Evolutionary conservation across 2,797 vertebrate genomes (phyloP), one percentile per base, ranked within the genome.

Genomic region (Aldrovandia affinis): DNA sequence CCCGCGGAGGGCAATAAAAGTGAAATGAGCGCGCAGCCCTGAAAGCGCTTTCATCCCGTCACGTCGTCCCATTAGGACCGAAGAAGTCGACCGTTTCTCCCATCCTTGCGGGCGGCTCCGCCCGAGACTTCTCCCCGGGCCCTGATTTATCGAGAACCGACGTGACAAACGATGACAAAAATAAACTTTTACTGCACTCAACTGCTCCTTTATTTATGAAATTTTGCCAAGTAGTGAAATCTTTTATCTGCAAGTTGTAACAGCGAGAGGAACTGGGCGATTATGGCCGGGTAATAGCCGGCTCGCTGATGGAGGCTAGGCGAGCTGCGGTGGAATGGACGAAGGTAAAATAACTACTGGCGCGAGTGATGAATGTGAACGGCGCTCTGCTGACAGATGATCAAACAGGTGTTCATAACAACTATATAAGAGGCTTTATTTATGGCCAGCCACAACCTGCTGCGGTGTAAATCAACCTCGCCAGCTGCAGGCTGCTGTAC

Each of bases 311-410:
- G 94, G 95, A 95, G 94, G 94, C 94, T 85, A 93, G 93, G 94
- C 92, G 94, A 93, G 94, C 95, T 91, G 93, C 70, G 47, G 59
- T 52, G 95, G 95, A 96, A 96, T 95, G 95, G 96, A 96, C 93
- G 93, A 96, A 95, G 95, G 95, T 94, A 94, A 94, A 97, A 97
- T 96, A 97, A 96, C 96, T 96, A 96, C 95, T 91, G 92, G 90
- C 93, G 92, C 93, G 95, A 95, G 96, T 99, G 98, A 99, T 98
- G 97, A 98, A 99, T 98, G 97, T 95, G 96, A 97, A 95, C 94
- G 93, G 96, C 92, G 96, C 96, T 95, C 95, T 95, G 95, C 97
- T 90, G 89, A 91, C 96, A 97, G 96, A 97, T 97, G 96, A 97
- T 97, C 96, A 96, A 97, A 97, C 96, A 97, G 96, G 96, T 97